Evolutionary conservation across 2,797 vertebrate species (phyloP).

Genomic region (Hypotaenidia okinawae): DNA sequence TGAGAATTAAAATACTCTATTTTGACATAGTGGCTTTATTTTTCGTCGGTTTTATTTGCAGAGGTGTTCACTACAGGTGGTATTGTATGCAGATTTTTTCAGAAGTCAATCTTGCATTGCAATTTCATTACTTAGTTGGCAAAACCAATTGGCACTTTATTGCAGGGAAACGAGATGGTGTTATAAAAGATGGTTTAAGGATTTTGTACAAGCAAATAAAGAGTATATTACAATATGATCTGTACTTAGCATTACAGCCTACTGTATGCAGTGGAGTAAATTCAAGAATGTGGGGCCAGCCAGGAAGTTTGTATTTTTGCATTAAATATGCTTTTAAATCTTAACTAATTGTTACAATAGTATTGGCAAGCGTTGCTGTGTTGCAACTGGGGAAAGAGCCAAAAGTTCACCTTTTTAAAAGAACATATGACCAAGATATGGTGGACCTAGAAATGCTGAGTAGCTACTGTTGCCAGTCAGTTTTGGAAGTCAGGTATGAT

Average conservation of each 20-base stretch:
- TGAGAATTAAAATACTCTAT: neutral
- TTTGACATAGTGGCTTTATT: neutral
- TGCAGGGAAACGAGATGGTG: neutral
- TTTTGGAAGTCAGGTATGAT: neutral
- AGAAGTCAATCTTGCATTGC: neutral
- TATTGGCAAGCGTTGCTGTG: neutral
- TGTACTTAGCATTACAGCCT: neutral
- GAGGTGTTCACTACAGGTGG: neutral
- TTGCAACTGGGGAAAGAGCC: neutral
- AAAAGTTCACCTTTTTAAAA: neutral
- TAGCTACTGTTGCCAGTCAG: neutral
- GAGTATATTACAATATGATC: accelerated
- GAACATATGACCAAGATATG: accelerated
- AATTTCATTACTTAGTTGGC: neutral
- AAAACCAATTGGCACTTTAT: neutral
- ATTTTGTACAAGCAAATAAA: neutral
- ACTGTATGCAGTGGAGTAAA: neutral
- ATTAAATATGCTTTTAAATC: neutral
- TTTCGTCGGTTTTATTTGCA: neutral
- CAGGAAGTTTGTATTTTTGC: neutral
- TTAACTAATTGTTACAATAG: neutral
- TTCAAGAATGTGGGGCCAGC: neutral
- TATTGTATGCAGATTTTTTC: neutral
- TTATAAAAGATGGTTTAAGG: neutral
- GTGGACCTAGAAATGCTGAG: neutral